Evolutionary conservation across 2,888 invertebrate genomes (phyloP).

Genomic region (Cerceris rybyensis): DNA sequence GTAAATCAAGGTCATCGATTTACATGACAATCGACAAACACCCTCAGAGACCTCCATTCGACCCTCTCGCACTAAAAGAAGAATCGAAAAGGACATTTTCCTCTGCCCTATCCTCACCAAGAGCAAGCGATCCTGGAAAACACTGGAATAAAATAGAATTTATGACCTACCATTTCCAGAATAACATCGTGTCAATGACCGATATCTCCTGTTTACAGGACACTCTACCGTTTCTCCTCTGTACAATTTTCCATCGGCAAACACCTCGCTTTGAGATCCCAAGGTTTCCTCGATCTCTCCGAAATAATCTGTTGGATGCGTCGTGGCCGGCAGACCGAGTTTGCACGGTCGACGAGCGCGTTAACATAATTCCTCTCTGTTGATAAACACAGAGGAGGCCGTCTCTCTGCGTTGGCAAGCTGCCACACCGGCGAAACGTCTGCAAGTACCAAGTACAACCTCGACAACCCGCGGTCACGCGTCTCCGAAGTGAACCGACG

Average conservation of each 20-base stretch:
- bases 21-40: slow-evolving; percentile 44
- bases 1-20: slow-evolving; percentile 56
- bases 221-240: too few relatives aligned
- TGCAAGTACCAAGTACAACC: slow-evolving; percentile 16
- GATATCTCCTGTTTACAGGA: not conserved
- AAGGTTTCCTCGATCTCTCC: not conserved
- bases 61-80: not conserved
- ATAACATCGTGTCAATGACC: not conserved
- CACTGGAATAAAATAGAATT: too few relatives aligned
- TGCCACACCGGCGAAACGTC: slow-evolving; percentile 60
- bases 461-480: slow-evolving; percentile 20
- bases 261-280: too few relatives aligned
- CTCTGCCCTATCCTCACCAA: not conserved
- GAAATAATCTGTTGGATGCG: not conserved
- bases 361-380: slow-evolving; percentile 60
- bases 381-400: slow-evolving; percentile 64
- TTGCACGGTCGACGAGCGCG: slow-evolving; percentile 33
- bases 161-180: too few relatives aligned
- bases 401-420: slow-evolving; percentile 53
- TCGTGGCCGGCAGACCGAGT: slow-evolving; percentile 10
- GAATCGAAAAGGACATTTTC: not conserved
- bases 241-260: too few relatives aligned
- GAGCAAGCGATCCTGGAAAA: too few relatives aligned
- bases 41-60: slow-evolving; percentile 7
- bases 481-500: slow-evolving; percentile 1